These are phyloP conservation scores for Delia radicum DNA, from an alignment of 1,140 invertebrate genomes.

Conservation along the genomic window DNA sequence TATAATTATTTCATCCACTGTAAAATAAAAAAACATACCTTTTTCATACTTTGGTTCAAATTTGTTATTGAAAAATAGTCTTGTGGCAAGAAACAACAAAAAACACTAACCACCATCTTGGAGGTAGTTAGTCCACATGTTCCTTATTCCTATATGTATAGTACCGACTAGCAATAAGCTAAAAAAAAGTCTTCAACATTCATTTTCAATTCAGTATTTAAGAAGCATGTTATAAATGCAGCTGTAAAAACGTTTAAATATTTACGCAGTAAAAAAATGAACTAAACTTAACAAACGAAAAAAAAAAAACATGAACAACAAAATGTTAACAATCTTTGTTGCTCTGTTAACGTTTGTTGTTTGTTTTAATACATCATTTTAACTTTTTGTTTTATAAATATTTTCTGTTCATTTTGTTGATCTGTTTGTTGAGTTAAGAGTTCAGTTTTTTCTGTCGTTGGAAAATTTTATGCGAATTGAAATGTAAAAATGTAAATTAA, in stretches of 20 bases:
- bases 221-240: background rate
- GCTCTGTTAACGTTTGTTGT: background rate
- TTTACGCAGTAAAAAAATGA: slow-evolving; percentile 14
- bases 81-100: background rate
- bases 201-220: too few species aligned
- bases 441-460: background rate
- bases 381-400: background rate
- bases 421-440: slow-evolving; percentile 4
- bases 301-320: too few species aligned
- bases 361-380: slow-evolving; percentile 20
- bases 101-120: background rate
- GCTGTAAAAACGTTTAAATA: slow-evolving; percentile 22
- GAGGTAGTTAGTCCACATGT: background rate
- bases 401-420: background rate
- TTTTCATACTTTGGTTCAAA: background rate
- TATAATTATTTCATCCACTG: too few species aligned
- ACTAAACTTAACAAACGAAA: background rate
- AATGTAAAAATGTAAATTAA: slow-evolving; percentile 24
- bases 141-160: too few species aligned
- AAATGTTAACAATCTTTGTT: slow-evolving; percentile 21
- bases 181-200: background rate
- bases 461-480: slow-evolving; percentile 23
- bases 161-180: too few species aligned
- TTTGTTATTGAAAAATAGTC: background rate
- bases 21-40: too few species aligned